Evolutionary conservation across 2,113 vertebrate species (phyloP).

Genomic region (Rhinogobius similis): DNA sequence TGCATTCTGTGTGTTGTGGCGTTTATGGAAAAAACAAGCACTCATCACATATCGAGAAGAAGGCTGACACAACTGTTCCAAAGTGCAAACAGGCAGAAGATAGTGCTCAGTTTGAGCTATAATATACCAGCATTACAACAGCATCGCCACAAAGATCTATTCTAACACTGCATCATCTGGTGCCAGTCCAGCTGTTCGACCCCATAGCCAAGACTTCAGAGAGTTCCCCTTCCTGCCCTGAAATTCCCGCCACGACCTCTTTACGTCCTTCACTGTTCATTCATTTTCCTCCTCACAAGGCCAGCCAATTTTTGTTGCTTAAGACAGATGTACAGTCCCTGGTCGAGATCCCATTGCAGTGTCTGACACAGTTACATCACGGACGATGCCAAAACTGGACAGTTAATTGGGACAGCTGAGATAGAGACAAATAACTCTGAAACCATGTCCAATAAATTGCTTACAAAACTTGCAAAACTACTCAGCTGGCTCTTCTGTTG

Average conservation of each 20-base stretch:
- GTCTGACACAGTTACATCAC: not conserved
- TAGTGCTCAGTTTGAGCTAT: conserved; percentile 7
- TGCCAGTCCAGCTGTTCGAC: conserved; percentile 39
- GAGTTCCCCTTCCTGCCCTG: conserved; percentile 6
- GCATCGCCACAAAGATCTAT: not conserved
- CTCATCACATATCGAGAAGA: not conserved
- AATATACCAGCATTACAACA: not conserved
- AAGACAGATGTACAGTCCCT: conserved; percentile 48
- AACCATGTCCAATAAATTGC: not conserved
- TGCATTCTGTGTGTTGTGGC: conserved; percentile 14
- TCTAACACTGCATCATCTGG: conserved; percentile 3
- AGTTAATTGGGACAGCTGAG: conserved; percentile 20
- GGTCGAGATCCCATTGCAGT: conserved; percentile 19
- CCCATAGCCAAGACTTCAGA: conserved; percentile 25
- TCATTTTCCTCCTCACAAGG: conserved; percentile 45
- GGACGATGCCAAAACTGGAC: conserved; percentile 14
- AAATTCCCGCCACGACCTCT: conserved; percentile 17
- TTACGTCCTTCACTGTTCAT: conserved; percentile 34
- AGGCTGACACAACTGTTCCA: conserved; percentile 19
- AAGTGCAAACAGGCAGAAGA: conserved; percentile 19
- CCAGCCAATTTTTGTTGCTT: conserved; percentile 12
- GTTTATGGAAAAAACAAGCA: conserved; percentile 14
- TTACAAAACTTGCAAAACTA: not conserved
- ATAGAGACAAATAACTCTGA: not conserved
- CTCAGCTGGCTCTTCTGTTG: not conserved